Conservation (phyloP, 2,113 vertebrate species). For the Cryptomyrus ogoouensis region DNA sequence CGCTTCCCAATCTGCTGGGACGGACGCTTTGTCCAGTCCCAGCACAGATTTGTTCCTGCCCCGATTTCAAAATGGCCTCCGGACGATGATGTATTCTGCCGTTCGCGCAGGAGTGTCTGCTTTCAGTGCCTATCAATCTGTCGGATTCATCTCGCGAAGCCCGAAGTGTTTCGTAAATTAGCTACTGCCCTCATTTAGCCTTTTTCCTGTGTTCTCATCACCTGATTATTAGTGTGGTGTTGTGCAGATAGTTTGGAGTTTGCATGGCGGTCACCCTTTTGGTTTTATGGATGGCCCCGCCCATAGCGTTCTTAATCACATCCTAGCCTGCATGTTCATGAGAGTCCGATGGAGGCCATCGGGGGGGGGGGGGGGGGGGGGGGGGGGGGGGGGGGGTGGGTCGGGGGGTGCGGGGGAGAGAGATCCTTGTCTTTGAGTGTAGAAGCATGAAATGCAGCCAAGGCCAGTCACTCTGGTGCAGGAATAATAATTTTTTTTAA, state of each 20-base stretch:
- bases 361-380: background rate
- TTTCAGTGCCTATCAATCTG: background rate
- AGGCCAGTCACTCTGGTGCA: constrained; percentile 56
- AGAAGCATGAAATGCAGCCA: constrained; percentile 68
- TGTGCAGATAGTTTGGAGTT: background rate
- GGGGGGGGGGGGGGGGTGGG: background rate
- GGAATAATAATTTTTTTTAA: constrained; percentile 21
- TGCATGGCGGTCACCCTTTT: background rate
- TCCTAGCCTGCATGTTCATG: constrained; percentile 32
- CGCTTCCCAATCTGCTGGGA: background rate
- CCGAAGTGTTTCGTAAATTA: background rate
- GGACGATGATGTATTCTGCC: background rate
- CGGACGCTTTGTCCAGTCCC: background rate
- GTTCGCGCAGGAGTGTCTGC: background rate
- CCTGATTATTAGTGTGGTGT: background rate
- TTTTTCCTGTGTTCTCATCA: background rate
- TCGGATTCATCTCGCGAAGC: background rate
- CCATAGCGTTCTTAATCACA: constrained; percentile 20
- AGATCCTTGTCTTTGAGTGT: constrained; percentile 11
- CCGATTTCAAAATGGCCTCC: background rate
- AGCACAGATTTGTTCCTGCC: background rate
- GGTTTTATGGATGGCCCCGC: background rate
- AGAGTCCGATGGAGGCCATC: constrained; percentile 21
- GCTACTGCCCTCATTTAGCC: background rate
- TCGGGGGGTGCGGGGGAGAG: too few relatives aligned